Conservation (phyloP, 2,113 vertebrate species). For the Triplophysa dalaica region DNA sequence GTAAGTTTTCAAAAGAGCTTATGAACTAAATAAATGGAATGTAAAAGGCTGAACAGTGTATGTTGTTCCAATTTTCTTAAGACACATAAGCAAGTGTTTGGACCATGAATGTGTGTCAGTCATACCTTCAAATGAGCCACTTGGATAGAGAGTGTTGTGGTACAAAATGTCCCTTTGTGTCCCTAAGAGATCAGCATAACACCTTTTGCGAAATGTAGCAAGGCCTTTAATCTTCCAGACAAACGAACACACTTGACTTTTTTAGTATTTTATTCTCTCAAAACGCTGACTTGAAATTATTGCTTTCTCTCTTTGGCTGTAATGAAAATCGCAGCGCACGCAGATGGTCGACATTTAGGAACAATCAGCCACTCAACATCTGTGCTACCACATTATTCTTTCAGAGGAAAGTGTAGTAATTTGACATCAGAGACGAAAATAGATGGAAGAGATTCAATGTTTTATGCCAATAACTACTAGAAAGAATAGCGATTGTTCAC, state of each 20-base stretch:
- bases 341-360: not conserved
- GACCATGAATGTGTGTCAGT: not conserved
- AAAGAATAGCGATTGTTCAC: not conserved
- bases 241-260: not conserved
- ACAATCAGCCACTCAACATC: not conserved
- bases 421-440: not conserved
- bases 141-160: not conserved
- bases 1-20: not conserved
- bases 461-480: not conserved
- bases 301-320: not conserved
- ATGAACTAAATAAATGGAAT: not conserved
- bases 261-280: not conserved
- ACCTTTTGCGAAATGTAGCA: not conserved
- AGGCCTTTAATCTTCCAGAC: not conserved
- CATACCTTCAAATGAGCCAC: not conserved
- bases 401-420: not conserved
- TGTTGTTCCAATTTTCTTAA: not conserved
- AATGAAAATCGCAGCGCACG: not conserved
- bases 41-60: not conserved
- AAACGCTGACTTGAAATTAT: not conserved
- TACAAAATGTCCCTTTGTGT: constrained; percentile 26
- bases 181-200: not conserved
- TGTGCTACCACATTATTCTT: not conserved
- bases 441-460: not conserved
- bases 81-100: constrained; percentile 9